Evolutionary conservation across 2,797 vertebrate genomes (phyloP).

Genomic region (Rhynchonycteris naso): DNA sequence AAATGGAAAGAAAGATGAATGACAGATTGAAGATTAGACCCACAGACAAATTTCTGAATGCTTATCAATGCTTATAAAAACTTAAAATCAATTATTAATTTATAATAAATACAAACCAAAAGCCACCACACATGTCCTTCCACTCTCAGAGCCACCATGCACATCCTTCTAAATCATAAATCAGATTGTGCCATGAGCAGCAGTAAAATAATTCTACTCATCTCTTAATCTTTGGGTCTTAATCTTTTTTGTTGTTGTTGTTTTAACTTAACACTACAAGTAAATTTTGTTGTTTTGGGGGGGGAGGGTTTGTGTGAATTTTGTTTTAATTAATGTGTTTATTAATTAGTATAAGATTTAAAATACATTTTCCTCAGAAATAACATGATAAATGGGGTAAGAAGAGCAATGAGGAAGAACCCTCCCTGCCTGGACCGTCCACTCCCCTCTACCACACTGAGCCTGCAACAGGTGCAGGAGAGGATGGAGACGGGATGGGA

Average conservation of each 20-base stretch:
- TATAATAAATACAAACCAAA: background rate
- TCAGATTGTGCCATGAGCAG: background rate
- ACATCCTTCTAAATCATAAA: background rate
- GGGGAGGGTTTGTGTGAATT: too few species aligned
- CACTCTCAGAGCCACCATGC: background rate
- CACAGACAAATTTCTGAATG: background rate
- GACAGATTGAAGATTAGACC: background rate
- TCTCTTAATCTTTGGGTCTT: background rate
- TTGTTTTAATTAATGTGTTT: background rate
- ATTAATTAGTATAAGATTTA: background rate
- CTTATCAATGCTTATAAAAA: background rate
- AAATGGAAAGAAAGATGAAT: background rate
- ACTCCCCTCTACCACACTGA: background rate
- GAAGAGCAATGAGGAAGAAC: background rate
- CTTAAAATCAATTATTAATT: conserved; percentile 38
- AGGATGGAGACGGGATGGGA: background rate
- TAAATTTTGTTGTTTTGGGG: conserved; percentile 35
- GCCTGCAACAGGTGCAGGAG: background rate
- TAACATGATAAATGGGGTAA: background rate
- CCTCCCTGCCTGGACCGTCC: background rate
- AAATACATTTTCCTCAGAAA: conserved; percentile 23
- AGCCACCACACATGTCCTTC: background rate
- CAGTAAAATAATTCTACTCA: conserved; percentile 18
- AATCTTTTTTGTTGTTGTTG: background rate
- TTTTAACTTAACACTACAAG: background rate